Base-by-base conservation (phyloP, 1,140 invertebrate species). In the Choristoneura fumiferana region DNA sequence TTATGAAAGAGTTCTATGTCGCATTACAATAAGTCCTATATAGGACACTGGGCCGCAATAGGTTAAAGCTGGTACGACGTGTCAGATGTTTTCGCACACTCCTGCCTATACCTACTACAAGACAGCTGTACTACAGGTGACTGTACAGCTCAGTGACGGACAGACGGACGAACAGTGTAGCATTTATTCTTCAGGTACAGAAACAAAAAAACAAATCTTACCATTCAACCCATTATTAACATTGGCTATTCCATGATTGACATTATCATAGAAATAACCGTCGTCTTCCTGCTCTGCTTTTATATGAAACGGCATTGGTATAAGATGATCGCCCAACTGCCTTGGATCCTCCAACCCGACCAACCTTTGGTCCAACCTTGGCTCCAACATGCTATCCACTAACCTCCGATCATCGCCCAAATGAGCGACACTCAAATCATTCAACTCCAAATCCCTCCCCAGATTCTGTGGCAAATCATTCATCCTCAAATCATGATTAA, bases 241-340 rank as follows among this genome's bases (percentile, higher is more conserved):
- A 52, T 56, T 61, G 22, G 65, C 58, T 1, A 84, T 40, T 0
- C 65, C 62, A 54, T 78, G 81, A 52, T 68, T 78, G 0, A 78
- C 71, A 56, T 68, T 80, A 1, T 84, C 83, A 62, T 86, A 86
- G 18, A 87, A 87, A 63, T 87, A 87, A 0, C 76, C 70, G 49
- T 87, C 84, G 35, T 88, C 86, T 8, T 87, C 81, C 22, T 86
- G 82, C 37, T 89, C 86, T 0, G 82, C 69, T 18, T 88, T 88
- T 33, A 88, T 88, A 55, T 88, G 77, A 39, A 84, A 84, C 0
- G 73, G 81, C 74, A 84, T 73, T 10, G 78, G 76, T 18, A 82
- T 45, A 8, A 22, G 43, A 2, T 29, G 43, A 1, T 49, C 17
- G 4, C 22, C 43, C 22, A 49, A 4, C 10, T 10, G 55, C 17